These are phyloP conservation scores for Urophycis tenuis DNA, from an alignment of 2,797 vertebrate species.

Conservation along the genomic window DNA sequence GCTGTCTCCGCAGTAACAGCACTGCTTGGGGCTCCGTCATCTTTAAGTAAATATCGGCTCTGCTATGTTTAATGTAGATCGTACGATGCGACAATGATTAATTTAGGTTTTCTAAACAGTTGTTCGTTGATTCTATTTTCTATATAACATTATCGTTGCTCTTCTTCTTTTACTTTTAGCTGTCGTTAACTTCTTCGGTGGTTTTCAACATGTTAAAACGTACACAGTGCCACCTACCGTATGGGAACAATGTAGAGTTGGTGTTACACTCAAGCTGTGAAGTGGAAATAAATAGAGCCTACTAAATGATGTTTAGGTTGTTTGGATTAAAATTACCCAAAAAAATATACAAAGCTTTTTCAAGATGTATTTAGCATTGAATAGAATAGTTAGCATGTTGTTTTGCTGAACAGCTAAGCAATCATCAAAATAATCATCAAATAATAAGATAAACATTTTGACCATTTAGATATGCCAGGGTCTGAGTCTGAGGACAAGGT, in stretches of 20 bases:
- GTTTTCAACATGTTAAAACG: neutral
- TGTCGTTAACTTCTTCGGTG: constrained; percentile 33
- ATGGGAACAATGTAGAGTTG: neutral
- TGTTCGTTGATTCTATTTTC: constrained; percentile 55
- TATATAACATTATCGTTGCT: constrained; percentile 58
- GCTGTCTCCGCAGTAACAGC: constrained; percentile 93
- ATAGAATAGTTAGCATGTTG: no score
- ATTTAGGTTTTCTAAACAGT: constrained; percentile 13
- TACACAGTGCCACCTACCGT: neutral
- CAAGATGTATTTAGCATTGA: no score
- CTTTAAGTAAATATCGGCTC: constrained; percentile 33
- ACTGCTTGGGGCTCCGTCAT: constrained; percentile 97
- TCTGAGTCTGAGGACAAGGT: neutral
- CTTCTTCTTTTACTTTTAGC: constrained; percentile 50
- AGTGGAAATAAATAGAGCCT: neutral
- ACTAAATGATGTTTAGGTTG: neutral
- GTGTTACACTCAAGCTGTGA: neutral
- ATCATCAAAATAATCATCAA: no score
- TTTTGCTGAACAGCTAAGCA: no score
- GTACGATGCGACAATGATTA: constrained; percentile 40
- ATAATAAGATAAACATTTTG: no score
- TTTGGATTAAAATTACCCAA: neutral
- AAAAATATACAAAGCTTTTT: no score
- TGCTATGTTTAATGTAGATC: constrained; percentile 35
- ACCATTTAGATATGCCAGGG: no score